A percentile compares a stretch with the other conserved stretches of the same genome.
These are phyloP conservation scores for Apamea anceps DNA, from an alignment of 2,888 invertebrate species.

Conservation along the genomic window DNA sequence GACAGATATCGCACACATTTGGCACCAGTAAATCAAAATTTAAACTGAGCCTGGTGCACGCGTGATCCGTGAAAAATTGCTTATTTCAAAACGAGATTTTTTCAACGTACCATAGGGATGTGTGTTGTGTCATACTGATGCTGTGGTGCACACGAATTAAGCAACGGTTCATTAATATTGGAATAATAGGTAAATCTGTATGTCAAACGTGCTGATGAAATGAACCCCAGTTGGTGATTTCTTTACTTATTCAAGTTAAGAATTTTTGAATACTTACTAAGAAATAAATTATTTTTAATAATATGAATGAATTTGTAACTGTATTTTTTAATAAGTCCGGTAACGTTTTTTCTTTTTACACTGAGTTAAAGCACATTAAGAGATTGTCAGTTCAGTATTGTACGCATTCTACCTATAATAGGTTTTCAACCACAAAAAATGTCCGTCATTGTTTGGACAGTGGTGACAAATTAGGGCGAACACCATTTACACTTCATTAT, in stretches of 20 bases:
- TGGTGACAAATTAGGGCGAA: no score
- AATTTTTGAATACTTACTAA: not conserved
- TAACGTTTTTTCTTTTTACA: not conserved
- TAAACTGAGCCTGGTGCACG: conserved; percentile 72
- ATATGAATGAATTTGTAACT: not conserved
- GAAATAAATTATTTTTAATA: not conserved
- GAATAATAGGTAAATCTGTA: not conserved
- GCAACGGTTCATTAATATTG: conserved; percentile 11
- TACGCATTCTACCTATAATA: no score
- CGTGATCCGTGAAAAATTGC: conserved; percentile 87
- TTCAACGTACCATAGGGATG: conserved; percentile 75
- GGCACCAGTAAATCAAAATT: conserved; percentile 85
- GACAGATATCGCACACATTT: conserved; percentile 84
- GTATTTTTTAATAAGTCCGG: not conserved
- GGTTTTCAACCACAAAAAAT: no score
- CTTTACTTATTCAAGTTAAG: not conserved
- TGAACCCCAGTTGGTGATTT: not conserved
- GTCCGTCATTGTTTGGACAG: no score
- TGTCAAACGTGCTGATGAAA: not conserved
- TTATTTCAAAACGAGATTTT: conserved; percentile 84
- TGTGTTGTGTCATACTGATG: conserved; percentile 67
- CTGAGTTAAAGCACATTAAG: not conserved
- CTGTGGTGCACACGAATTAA: conserved; percentile 62
- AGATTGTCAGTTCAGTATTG: not conserved
- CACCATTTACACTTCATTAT: no score